Evolutionary conservation across 2,888 invertebrate species (phyloP).

Genomic region (Drosophila testacea): DNA sequence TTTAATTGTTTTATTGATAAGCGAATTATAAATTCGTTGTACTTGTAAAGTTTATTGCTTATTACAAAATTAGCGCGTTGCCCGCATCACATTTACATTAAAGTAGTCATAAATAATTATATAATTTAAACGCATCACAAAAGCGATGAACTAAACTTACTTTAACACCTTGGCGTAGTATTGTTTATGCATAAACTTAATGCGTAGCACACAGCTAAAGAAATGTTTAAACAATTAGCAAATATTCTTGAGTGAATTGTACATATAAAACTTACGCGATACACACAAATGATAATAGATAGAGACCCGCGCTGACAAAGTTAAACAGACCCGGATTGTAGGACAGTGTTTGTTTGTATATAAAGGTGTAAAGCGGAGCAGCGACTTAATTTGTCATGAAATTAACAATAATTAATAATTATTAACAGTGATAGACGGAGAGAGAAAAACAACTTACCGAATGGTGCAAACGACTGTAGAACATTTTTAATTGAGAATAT

Average conservation of each 20-base stretch:
- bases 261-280: slow-evolving; percentile 72
- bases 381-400: slow-evolving; percentile 74
- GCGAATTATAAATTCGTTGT: slow-evolving; percentile 25
- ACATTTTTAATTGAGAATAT: slow-evolving; percentile 89
- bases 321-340: slow-evolving; percentile 88
- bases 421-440: not conserved
- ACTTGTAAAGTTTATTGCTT: slow-evolving; percentile 43
- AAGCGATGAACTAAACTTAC: slow-evolving; percentile 41
- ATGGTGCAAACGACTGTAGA: slow-evolving; percentile 88
- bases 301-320: slow-evolving; percentile 86
- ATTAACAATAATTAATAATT: slow-evolving; percentile 36
- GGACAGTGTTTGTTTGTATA: slow-evolving; percentile 87
- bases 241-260: not conserved
- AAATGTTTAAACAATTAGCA: slow-evolving; percentile 16
- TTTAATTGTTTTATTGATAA: not conserved
- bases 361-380: slow-evolving; percentile 88
- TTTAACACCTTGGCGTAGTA: slow-evolving; percentile 79
- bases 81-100: slow-evolving; percentile 36
- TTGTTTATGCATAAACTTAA: slow-evolving; percentile 73
- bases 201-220: slow-evolving; percentile 76
- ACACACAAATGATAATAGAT: slow-evolving; percentile 76
- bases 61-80: slow-evolving; percentile 25
- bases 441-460: slow-evolving; percentile 77
- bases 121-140: slow-evolving; percentile 16
- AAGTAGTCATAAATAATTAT: slow-evolving; percentile 48